phyloP scores from a whole-genome alignment of 2,888 invertebrate genomes.

The Xylophagus ater region DNA sequence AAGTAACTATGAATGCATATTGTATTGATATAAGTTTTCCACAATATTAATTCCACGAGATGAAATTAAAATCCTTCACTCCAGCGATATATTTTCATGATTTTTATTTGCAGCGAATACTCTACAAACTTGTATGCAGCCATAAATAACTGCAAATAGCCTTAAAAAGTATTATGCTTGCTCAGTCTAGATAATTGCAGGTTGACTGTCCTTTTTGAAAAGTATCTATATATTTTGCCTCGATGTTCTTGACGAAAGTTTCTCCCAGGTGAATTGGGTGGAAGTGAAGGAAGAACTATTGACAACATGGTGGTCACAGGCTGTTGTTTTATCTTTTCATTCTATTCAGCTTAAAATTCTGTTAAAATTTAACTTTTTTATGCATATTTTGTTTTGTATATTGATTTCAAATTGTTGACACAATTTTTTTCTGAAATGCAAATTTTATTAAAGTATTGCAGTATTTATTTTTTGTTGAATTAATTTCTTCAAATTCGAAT shows the following conservation, averaged over 20 bases:
- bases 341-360: too few relatives aligned
- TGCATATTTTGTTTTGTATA: too few relatives aligned
- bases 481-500: too few relatives aligned
- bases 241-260: not conserved
- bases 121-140: conserved; percentile 1
- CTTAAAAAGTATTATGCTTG: conserved; percentile 6
- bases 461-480: too few relatives aligned
- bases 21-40: not conserved
- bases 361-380: too few relatives aligned
- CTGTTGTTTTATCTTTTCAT: too few relatives aligned
- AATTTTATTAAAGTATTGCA: too few relatives aligned
- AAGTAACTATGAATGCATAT: not conserved
- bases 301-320: not conserved
- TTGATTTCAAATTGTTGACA: too few relatives aligned
- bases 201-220: conserved; percentile 1
- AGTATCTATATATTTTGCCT: not conserved
- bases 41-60: not conserved
- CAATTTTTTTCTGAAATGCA: too few relatives aligned
- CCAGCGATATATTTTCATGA: not conserved
- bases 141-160: conserved; percentile 10
- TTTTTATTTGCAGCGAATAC: not conserved
- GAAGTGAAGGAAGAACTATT: not conserved
- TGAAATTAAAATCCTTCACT: not conserved
- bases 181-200: conserved; percentile 8
- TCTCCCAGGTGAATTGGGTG: not conserved